Evolutionary conservation across 2,113 vertebrate species (phyloP).

Genomic region (Sylvietta virens): DNA sequence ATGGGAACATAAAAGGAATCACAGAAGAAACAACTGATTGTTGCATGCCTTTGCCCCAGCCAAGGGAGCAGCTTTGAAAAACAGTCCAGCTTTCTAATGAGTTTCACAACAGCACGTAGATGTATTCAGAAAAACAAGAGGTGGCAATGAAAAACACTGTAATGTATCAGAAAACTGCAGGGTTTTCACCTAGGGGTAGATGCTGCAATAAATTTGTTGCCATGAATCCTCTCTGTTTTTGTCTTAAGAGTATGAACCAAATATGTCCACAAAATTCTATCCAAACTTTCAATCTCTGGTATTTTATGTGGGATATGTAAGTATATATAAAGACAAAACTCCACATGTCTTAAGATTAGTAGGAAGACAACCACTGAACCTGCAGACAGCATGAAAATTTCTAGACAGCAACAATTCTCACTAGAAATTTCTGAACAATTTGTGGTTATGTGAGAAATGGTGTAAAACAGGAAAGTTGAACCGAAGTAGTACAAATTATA

Average conservation of each 20-base stretch:
- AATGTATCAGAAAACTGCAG: conserved; percentile 35
- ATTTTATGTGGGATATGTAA: background rate
- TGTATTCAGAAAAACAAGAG: conserved; percentile 1
- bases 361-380: background rate
- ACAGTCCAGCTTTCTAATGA: background rate
- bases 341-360: background rate
- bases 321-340: background rate
- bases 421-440: background rate
- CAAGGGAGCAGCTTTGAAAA: background rate
- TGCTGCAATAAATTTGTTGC: background rate
- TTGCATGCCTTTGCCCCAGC: background rate
- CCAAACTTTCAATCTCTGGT: background rate
- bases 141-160: background rate
- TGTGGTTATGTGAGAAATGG: background rate
- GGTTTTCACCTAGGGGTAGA: background rate
- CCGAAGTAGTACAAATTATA: background rate
- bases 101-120: background rate
- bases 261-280: background rate
- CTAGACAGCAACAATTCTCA: background rate
- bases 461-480: background rate
- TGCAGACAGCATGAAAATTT: background rate
- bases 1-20: background rate
- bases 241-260: background rate
- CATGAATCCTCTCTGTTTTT: background rate
- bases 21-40: background rate